Evolutionary conservation across 2,888 invertebrate species (phyloP).

Genomic region (Perizoma flavofasciatum): DNA sequence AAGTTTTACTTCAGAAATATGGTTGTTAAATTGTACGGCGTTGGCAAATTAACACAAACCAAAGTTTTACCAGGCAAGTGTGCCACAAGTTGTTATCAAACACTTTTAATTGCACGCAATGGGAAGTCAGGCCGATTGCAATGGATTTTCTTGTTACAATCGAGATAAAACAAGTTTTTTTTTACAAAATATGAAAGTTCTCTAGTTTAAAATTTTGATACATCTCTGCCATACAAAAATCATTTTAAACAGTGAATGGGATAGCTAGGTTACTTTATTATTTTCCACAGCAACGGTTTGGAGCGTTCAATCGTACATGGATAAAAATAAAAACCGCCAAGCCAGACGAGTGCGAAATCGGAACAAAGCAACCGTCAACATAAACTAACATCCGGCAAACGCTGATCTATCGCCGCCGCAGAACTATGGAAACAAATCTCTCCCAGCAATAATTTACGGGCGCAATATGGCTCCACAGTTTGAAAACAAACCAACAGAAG

Average conservation of each 20-base stretch:
- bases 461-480: conserved; percentile 75
- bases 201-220: too few relatives aligned
- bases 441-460: conserved; percentile 77
- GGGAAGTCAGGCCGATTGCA: too few relatives aligned
- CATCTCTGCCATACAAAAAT: too few relatives aligned
- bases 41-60: neutral
- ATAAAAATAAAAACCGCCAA: conserved; percentile 55
- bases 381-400: conserved; percentile 79
- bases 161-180: too few relatives aligned
- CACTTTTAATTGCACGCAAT: too few relatives aligned
- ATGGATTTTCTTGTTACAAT: too few relatives aligned
- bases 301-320: conserved; percentile 13
- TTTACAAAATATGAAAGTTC: too few relatives aligned
- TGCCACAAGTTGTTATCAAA: neutral
- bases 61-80: neutral
- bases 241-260: too few relatives aligned
- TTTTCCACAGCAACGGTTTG: conserved; percentile 2
- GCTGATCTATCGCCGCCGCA: conserved; percentile 79
- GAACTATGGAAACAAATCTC: conserved; percentile 82
- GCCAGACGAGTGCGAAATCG: conserved; percentile 69
- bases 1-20: conserved; percentile 26
- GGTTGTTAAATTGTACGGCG: neutral
- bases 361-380: conserved; percentile 74
- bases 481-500: conserved; percentile 74
- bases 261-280: neutral